Conservation (phyloP, 1,140 invertebrate species). For the Contarinia nasturtii region DNA sequence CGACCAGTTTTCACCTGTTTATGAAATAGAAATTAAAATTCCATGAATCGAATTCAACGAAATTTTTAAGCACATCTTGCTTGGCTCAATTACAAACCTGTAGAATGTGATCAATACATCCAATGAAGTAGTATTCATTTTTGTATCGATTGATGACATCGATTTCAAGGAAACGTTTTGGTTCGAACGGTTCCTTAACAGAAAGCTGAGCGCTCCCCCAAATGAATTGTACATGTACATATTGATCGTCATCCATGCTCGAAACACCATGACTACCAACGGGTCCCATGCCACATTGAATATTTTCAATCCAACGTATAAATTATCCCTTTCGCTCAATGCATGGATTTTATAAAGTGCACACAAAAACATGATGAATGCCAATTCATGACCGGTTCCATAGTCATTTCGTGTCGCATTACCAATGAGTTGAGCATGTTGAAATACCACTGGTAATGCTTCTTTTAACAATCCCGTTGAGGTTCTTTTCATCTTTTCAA, state of each 20-base stretch:
- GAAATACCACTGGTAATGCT: slow-evolving; percentile 42
- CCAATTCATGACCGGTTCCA: slow-evolving; percentile 96
- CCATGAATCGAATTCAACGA: no score
- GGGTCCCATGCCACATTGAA: slow-evolving; percentile 89
- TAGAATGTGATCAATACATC: slow-evolving; percentile 86
- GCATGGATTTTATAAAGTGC: slow-evolving; percentile 83
- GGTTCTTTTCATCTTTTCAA: slow-evolving; percentile 52
- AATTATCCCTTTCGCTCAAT: slow-evolving; percentile 53
- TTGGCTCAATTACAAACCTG: slow-evolving; percentile 23
- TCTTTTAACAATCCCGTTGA: slow-evolving; percentile 37
- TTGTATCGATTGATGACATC: slow-evolving; percentile 53
- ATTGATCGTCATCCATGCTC: slow-evolving; percentile 98
- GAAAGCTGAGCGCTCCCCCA: slow-evolving; percentile 96
- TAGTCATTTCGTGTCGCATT: slow-evolving; percentile 97
- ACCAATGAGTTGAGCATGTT: slow-evolving; percentile 77
- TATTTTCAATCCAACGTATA: slow-evolving; percentile 44
- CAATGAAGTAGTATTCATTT: slow-evolving; percentile 84
- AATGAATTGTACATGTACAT: slow-evolving; percentile 78
- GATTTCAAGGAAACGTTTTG: slow-evolving; percentile 66
- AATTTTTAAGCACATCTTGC: not conserved
- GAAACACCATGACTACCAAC: slow-evolving; percentile 98
- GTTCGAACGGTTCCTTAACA: slow-evolving; percentile 62
- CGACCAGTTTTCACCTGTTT: slow-evolving; percentile 83
- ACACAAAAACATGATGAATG: slow-evolving; percentile 90
- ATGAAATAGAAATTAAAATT: no score